Conservation (phyloP, 2,888 invertebrate species). For the Trileptium ribeirensis region DNA sequence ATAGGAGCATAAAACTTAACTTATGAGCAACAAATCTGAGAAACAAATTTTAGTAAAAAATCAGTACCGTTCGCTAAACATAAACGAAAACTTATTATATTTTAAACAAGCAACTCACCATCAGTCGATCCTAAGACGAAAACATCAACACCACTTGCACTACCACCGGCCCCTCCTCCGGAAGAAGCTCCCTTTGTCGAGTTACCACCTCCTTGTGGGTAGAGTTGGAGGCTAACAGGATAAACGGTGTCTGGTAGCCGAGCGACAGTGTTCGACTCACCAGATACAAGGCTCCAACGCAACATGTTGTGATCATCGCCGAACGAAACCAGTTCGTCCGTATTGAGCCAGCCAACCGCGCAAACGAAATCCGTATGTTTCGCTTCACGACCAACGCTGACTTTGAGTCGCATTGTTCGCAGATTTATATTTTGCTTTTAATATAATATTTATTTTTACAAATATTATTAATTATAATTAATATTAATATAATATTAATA, state of each 20-base stretch:
- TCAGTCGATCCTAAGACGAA: slow-evolving; percentile 78
- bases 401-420: background rate
- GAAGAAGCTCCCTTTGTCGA: slow-evolving; percentile 43
- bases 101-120: slow-evolving; percentile 61
- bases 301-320: slow-evolving; percentile 87
- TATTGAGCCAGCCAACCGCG: slow-evolving; percentile 84
- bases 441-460: no score
- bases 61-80: no score
- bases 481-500: no score
- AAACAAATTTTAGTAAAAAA: no score
- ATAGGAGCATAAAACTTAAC: no score
- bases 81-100: no score
- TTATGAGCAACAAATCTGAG: no score
- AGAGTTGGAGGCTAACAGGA: slow-evolving; percentile 83
- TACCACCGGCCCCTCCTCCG: slow-evolving; percentile 47
- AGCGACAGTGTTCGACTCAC: slow-evolving; percentile 65
- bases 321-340: slow-evolving; percentile 84
- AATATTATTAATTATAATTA: no score
- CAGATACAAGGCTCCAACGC: slow-evolving; percentile 76
- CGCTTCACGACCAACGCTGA: background rate
- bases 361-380: slow-evolving; percentile 66
- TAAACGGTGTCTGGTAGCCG: slow-evolving; percentile 74
- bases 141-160: slow-evolving; percentile 62
- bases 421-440: no score
- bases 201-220: slow-evolving; percentile 58